These are phyloP conservation scores for Schizopygopsis malacanthus DNA, from an alignment of 2,797 vertebrate genomes.

Conservation along the genomic window DNA sequence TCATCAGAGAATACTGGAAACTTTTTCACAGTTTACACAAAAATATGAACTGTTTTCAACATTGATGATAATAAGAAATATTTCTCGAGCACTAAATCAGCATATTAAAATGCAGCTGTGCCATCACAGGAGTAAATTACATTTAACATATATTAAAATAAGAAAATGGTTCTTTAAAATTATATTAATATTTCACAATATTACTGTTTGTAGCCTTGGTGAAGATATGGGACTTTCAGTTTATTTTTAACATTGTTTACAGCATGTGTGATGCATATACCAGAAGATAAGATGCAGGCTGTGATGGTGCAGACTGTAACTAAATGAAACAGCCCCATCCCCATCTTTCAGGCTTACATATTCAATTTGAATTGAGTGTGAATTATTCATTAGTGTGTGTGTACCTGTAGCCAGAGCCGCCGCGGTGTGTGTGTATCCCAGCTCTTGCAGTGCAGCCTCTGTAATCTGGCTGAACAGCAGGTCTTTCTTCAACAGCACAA, in stretches of 20 bases:
- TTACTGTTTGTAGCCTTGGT: not conserved
- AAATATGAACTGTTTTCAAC: not conserved
- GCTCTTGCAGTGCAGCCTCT: slow-evolving; percentile 93
- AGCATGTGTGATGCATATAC: slow-evolving; percentile 1
- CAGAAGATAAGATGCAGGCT: not conserved
- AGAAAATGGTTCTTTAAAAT: not conserved
- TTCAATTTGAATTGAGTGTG: slow-evolving; percentile 3
- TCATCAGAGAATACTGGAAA: not conserved
- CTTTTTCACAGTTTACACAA: not conserved
- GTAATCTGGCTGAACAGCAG: slow-evolving; percentile 97
- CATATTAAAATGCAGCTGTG: not conserved
- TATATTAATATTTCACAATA: not conserved
- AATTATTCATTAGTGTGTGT: slow-evolving; percentile 36
- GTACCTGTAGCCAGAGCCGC: slow-evolving; percentile 96
- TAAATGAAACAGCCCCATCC: not conserved
- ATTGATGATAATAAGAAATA: not conserved
- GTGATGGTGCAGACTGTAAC: not conserved
- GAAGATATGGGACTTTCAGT: not conserved
- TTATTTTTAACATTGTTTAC: not conserved
- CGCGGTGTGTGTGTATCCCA: slow-evolving; percentile 96
- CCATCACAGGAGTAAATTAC: not conserved
- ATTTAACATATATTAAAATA: not conserved
- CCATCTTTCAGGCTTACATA: slow-evolving; percentile 18
- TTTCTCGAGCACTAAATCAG: not conserved
- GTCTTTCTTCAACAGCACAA: slow-evolving; percentile 94